Conservation (phyloP, 2,888 invertebrate species). For the Caenorhabditis zanzibari region DNA sequence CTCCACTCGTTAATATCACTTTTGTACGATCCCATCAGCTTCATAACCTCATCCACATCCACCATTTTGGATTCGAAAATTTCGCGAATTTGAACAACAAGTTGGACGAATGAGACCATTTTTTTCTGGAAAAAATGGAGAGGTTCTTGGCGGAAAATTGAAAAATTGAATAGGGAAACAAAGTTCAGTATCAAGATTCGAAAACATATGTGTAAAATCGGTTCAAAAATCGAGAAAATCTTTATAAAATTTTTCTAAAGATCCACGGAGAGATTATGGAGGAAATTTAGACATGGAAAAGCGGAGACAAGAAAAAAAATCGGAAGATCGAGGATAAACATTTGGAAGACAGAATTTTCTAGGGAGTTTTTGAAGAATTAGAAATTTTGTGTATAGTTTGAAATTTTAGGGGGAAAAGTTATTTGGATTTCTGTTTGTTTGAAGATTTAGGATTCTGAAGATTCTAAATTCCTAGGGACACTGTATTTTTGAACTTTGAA, state of each 20-base stretch:
- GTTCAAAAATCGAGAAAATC: neutral
- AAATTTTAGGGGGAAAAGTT: neutral
- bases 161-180: neutral
- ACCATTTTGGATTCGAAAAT: slow-evolving; percentile 87
- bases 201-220: neutral
- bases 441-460: neutral
- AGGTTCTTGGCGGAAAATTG: neutral
- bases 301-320: no score
- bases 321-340: no score
- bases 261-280: neutral
- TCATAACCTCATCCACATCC: slow-evolving; percentile 92
- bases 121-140: slow-evolving; percentile 11
- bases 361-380: no score
- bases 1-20: slow-evolving; percentile 94
- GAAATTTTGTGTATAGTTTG: no score
- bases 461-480: neutral
- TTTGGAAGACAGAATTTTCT: no score
- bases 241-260: neutral
- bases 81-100: slow-evolving; percentile 74
- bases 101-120: slow-evolving; percentile 71
- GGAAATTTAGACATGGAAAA: neutral
- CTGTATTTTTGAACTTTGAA: neutral
- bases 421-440: neutral
- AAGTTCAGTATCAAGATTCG: neutral
- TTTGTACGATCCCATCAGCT: slow-evolving; percentile 89